Evolutionary conservation across 2,888 invertebrate species (phyloP).

Genomic region (Acleris holmiana): DNA sequence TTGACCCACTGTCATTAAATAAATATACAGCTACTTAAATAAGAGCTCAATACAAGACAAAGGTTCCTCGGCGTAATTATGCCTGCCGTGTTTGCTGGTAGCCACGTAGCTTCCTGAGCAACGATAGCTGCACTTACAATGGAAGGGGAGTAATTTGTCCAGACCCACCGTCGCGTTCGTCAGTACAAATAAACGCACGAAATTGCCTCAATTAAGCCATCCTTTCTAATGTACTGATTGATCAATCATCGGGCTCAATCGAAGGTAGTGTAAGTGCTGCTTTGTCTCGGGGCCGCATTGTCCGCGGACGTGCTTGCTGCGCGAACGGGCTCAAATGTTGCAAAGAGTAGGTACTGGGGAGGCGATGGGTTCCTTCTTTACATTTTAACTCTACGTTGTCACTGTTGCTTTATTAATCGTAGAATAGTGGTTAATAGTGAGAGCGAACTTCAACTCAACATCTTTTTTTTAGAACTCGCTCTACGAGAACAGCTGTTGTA

Average conservation of each 20-base stretch:
- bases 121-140: conserved; percentile 37
- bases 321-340: conserved; percentile 45
- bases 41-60: background rate
- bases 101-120: conserved; percentile 38
- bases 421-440: too few relatives aligned
- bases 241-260: conserved; percentile 78
- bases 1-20: background rate
- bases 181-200: conserved; percentile 73
- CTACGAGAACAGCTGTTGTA: too few relatives aligned
- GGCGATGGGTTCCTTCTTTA: background rate
- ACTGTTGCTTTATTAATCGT: too few relatives aligned
- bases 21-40: background rate
- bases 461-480: too few relatives aligned
- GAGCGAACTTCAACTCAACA: too few relatives aligned
- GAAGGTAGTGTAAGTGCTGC: conserved; percentile 64
- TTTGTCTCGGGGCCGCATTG: conserved; percentile 65
- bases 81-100: conserved; percentile 28
- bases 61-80: conserved; percentile 35
- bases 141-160: conserved; percentile 35
- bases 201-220: conserved; percentile 76
- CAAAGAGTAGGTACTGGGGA: conserved; percentile 48
- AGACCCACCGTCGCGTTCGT: conserved; percentile 50
- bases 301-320: conserved; percentile 69
- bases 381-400: too few relatives aligned
- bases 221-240: conserved; percentile 81